phyloP scores from a whole-genome alignment of 2,888 invertebrate species.

The Euphydryas editha region DNA sequence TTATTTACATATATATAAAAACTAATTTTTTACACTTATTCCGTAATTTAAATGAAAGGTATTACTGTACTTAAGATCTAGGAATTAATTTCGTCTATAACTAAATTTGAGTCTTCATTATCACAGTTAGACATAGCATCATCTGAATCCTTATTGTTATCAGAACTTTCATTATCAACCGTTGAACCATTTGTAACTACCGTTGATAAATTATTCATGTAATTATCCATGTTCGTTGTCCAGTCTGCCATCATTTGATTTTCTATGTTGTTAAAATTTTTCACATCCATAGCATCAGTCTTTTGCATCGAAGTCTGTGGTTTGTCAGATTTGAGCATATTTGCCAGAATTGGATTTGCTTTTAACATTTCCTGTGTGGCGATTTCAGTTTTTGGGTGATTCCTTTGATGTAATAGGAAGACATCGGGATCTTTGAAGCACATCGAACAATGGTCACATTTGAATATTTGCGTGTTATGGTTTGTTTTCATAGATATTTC shows the following conservation, averaged over 20 bases:
- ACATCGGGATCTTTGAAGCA: slow-evolving; percentile 79
- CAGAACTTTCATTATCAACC: neutral
- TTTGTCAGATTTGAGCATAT: slow-evolving; percentile 56
- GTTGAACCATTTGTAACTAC: slow-evolving; percentile 44
- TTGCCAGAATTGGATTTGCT: slow-evolving; percentile 73
- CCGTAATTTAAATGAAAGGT: too few relatives aligned
- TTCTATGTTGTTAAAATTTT: slow-evolving; percentile 56
- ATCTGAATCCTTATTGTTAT: slow-evolving; percentile 29
- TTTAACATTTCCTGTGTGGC: slow-evolving; percentile 56
- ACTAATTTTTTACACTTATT: too few relatives aligned
- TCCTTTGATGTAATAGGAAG: slow-evolving; percentile 63
- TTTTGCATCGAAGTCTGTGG: slow-evolving; percentile 43
- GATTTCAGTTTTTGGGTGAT: slow-evolving; percentile 49
- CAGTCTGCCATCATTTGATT: slow-evolving; percentile 66
- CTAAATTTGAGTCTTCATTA: slow-evolving; percentile 54
- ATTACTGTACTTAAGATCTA: slow-evolving; percentile 23
- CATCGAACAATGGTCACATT: slow-evolving; percentile 69
- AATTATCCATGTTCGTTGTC: slow-evolving; percentile 65
- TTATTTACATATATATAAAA: too few relatives aligned
- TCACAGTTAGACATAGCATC: slow-evolving; percentile 41
- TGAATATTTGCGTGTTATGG: slow-evolving; percentile 48
- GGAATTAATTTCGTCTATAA: slow-evolving; percentile 56
- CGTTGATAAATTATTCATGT: slow-evolving; percentile 58
- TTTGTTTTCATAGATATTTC: slow-evolving; percentile 1
- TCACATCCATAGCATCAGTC: slow-evolving; percentile 50